Evolutionary conservation across 2,113 vertebrate species (phyloP), one percentile per base, ranked within the genome.

Genomic region (Anolis carolinensis): DNA sequence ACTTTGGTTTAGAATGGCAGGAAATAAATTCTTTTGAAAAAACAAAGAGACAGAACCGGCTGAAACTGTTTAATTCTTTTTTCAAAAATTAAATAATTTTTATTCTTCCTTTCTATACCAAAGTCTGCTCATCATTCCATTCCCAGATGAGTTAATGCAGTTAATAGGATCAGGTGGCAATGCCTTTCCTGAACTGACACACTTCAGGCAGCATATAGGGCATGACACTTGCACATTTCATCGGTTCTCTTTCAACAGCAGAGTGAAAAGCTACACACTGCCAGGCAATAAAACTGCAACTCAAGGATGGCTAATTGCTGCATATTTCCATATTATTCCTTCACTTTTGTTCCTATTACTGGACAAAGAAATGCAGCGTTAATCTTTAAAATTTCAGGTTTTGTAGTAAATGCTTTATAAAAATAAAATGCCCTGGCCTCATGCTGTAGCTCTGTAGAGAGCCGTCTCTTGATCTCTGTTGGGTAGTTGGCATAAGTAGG

Each of bases 381-480:
- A n/a, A 59, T 36, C 32, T 71, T 72, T 36, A 21, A 71, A 50
- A 59, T 2, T 21, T 62, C 30, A 72, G 34, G 14, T 36, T 91
- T 87, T 14, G 82, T 20, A 36, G 30, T 81, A 55, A 80, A 65
- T 62, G 13, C 20, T 83, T 82, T 9, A 72, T 72, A 71, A 79
- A 83, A 72, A 27, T 73, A 81, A 63, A 90, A 68, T 9, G 85
- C 48, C n/a, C 50, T 25, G 8, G 36, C 32, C 11, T 72, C 52
- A 80, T 55, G 27, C 30, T 5, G 2, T 74, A 75, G 11, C 2
- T 0, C 0, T 84, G 84, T 83, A 89, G 74, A 23, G 30, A 86
- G 23, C 8, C 86, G 52, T 5, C 16, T 0, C 0, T 62, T 63
- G 72, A 68, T 27, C 48, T 1, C 44, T 59, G 9, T 50, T 50